These are phyloP conservation scores for Dryadula phaetusa DNA, from an alignment of 2,888 invertebrate genomes.

Conservation along the genomic window DNA sequence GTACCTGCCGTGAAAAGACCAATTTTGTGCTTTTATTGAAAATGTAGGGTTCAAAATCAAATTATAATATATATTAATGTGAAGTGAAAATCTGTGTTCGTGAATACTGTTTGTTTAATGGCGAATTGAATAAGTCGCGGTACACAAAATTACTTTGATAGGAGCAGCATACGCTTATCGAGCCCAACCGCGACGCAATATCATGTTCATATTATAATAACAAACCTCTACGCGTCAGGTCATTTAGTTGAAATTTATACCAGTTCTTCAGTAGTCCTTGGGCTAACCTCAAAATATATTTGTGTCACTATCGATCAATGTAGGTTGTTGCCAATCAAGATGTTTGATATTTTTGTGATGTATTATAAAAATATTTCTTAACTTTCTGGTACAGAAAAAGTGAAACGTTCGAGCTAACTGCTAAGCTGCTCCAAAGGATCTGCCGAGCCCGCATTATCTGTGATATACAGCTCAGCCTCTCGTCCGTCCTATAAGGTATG, in stretches of 20 bases:
- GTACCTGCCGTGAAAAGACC: constrained; percentile 65
- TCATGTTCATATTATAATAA: constrained; percentile 52
- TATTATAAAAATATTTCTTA: constrained; percentile 40
- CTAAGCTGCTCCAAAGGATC: constrained; percentile 81
- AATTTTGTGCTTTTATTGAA: constrained; percentile 55
- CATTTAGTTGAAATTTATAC: constrained; percentile 42
- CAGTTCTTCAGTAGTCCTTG: constrained; percentile 49
- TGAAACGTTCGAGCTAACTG: constrained; percentile 80
- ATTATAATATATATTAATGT: constrained; percentile 47
- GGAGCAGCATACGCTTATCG: constrained; percentile 54
- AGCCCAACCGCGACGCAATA: constrained; percentile 61
- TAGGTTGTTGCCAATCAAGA: constrained; percentile 29
- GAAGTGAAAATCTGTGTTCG: constrained; percentile 52
- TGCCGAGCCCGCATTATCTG: constrained; percentile 84
- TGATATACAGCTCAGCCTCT: constrained; percentile 85
- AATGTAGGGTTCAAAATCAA: constrained; percentile 60
- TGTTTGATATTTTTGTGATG: constrained; percentile 13
- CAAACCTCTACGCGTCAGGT: constrained; percentile 42
- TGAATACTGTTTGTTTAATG: constrained; percentile 40
- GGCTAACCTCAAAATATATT: constrained; percentile 71
- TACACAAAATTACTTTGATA: constrained; percentile 50
- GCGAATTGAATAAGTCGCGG: constrained; percentile 40
- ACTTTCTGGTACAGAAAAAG: constrained; percentile 58
- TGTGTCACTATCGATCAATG: constrained; percentile 46
- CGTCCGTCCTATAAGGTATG: constrained; percentile 84